These are phyloP conservation scores for Macroteleia sp. DNA, from an alignment of 2,888 invertebrate species.

Conservation along the genomic window DNA sequence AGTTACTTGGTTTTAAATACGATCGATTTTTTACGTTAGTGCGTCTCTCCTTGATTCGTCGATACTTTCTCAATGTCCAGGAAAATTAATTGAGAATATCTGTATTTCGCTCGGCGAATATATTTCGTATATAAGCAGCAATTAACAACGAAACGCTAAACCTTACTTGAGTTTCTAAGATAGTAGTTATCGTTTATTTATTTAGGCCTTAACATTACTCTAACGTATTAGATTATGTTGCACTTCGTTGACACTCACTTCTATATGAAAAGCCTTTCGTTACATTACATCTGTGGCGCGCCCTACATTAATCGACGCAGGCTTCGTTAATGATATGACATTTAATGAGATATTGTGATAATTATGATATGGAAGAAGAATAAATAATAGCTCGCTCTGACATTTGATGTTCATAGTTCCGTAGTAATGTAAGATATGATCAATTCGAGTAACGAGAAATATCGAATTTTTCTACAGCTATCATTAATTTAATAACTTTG, in stretches of 20 bases:
- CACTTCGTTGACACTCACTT: conserved; percentile 71
- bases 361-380: conserved; percentile 75
- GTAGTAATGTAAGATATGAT: no score
- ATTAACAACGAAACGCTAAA: conserved; percentile 71
- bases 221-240: conserved; percentile 72
- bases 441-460: no score
- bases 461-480: no score
- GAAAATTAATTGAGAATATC: conserved; percentile 69
- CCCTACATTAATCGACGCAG: conserved; percentile 70
- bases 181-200: conserved; percentile 70
- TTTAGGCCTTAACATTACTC: conserved; percentile 77
- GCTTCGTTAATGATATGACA: conserved; percentile 75
- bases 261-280: conserved; percentile 75
- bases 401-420: conserved; percentile 15
- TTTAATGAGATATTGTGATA: conserved; percentile 73
- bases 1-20: no score
- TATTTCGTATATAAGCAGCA: conserved; percentile 73
- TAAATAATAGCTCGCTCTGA: conserved; percentile 37
- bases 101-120: conserved; percentile 72
- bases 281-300: conserved; percentile 37
- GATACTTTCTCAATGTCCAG: conserved; percentile 70
- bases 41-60: conserved; percentile 25
- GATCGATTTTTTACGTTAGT: no score
- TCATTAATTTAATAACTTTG: no score
- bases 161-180: conserved; percentile 48